phyloP scores from a whole-genome alignment of 2,888 invertebrate species.

The Caenorhabditis plicata region DNA sequence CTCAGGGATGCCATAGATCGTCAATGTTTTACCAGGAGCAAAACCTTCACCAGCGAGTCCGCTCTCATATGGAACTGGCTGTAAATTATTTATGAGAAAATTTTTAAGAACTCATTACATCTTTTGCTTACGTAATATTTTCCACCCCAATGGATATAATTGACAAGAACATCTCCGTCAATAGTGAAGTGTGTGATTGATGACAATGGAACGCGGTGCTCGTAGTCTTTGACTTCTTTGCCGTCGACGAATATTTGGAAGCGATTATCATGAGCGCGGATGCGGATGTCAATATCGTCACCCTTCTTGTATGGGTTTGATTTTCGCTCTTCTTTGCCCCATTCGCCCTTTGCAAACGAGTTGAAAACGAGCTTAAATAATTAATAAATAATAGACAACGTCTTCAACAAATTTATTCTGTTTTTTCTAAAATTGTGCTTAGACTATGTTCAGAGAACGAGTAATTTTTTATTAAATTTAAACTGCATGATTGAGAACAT shows the following conservation, averaged over 20 bases:
- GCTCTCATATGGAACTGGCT: slow-evolving; percentile 63
- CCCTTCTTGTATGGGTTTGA: slow-evolving; percentile 64
- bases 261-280: slow-evolving; percentile 63
- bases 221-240: slow-evolving; percentile 65
- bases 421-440: no score
- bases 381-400: no score
- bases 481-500: no score
- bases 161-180: slow-evolving; percentile 61
- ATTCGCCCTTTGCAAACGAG: slow-evolving; percentile 64
- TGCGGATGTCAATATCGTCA: slow-evolving; percentile 63
- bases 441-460: no score
- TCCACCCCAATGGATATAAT: slow-evolving; percentile 64
- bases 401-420: no score
- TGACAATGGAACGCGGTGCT: slow-evolving; percentile 62
- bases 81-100: slow-evolving; percentile 8
- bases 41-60: slow-evolving; percentile 62
- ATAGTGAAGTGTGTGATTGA: slow-evolving; percentile 64
- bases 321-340: slow-evolving; percentile 66
- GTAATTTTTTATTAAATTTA: no score
- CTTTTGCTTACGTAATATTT: slow-evolving; percentile 60
- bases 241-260: slow-evolving; percentile 63
- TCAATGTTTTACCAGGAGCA: slow-evolving; percentile 60
- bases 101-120: neutral
- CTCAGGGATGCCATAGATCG: slow-evolving; percentile 60
- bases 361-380: slow-evolving; percentile 62